Conservation (phyloP, 2,888 invertebrate species). For the Clistopyga incitator region DNA sequence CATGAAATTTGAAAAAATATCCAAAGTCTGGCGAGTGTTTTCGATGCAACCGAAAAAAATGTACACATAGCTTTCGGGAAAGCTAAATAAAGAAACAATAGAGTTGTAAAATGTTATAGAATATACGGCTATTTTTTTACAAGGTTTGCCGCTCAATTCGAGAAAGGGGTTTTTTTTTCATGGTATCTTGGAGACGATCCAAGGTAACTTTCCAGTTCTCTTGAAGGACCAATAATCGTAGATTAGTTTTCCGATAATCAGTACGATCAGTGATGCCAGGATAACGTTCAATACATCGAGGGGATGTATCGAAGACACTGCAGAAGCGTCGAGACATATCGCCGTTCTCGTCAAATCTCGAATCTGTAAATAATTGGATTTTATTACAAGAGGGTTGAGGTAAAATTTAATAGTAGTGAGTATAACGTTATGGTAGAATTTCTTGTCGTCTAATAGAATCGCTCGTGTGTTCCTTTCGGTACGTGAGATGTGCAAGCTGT, state of each 20-base stretch:
- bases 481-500: not conserved
- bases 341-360: constrained; percentile 89
- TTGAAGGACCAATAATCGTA: constrained; percentile 94
- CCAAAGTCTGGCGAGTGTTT: not conserved
- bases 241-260: constrained; percentile 90
- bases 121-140: not conserved
- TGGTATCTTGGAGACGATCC: constrained; percentile 93
- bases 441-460: not conserved
- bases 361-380: constrained; percentile 86
- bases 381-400: not conserved
- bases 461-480: not conserved
- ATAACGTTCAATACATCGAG: constrained; percentile 91
- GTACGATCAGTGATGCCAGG: constrained; percentile 88
- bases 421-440: too few relatives aligned
- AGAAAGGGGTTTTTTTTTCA: constrained; percentile 77
- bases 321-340: constrained; percentile 85
- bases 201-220: constrained; percentile 91
- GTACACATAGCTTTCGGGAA: not conserved
- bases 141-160: not conserved
- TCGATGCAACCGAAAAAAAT: not conserved
- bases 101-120: not conserved
- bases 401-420: too few relatives aligned
- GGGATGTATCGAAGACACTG: constrained; percentile 87
- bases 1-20: not conserved
- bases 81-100: constrained; percentile 4